Base-by-base conservation (phyloP, 1,140 invertebrate genomes). In the Elysia chlorotica region DNA sequence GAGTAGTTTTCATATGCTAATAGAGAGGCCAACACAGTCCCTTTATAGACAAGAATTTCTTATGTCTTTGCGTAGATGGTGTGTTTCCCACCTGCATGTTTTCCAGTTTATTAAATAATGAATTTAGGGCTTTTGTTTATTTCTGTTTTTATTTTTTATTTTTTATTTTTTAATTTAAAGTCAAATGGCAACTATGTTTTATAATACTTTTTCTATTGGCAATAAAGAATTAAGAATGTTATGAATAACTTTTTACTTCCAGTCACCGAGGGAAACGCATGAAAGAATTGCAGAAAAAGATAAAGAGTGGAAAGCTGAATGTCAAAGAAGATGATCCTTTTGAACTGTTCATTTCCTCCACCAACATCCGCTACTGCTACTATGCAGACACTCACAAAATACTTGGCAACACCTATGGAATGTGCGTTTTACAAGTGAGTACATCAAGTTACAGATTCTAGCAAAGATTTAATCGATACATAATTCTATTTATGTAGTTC, bases 351-450 rank as follows among this genome's bases (percentile, higher is more conserved):
- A 90, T 99, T 66, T 93, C 96, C 0, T 95, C 97, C 1, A 99
- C 98, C 1, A 94, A 96, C 76, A 99, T 99, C 81, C 91, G 97
- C 71, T 99, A 98, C 79, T 94, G 96, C 87, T 99, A 99, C 88
- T 99, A 99, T 87, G 84, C 92, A 2, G 97, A 99, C 87, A 99
- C 97, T 10, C 96, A 99, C 85, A 96, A 96, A 82, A 98, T 99
- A 85, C 90, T 99, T 1, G 98, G 98, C 67, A 96, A 97, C 76
- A 99, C 98, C 0, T 99, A 94, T 89, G 97, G 96, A 70, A 97
- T 98, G 91, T 97, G 96, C 89, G 92, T 99, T 72, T 89, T 99
- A 72, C 96, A 98, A 90, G 93, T 94, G 88, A 57, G 56, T n/a
- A n/a, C n/a, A n/a, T n/a, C n/a, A n/a, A n/a, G n/a, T n/a, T n/a